Evolutionary conservation across 2,888 invertebrate species (phyloP), one percentile per base, ranked within the genome.

Genomic region (Eristalinus aeneus): DNA sequence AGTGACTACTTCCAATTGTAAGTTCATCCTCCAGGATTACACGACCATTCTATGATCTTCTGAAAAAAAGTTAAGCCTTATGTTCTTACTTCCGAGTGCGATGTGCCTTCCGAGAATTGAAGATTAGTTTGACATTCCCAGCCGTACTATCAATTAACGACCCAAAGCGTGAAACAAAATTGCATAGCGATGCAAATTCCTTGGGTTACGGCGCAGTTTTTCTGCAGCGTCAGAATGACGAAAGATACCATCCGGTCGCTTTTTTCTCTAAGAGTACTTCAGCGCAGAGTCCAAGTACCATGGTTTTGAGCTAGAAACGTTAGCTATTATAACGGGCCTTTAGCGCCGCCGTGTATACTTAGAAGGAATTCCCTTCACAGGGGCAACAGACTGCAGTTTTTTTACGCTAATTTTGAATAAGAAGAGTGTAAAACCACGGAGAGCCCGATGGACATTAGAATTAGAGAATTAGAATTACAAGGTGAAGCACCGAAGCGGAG

Each of bases 241-340:
- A 67, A 12, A 20, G 88, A 77, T 88, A 89, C 23, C 88, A 90
- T 64, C 90, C 90, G 6, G 79, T 90, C 20, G 88, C 83, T 36
- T 90, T 88, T 82, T 90, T 89, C 69, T 90, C 90, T 23, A 88
- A 89, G 69, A 74, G 89, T 71, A 89, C 89, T 0, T 83, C 89
- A 0, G 80, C 61, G 12, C 64, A 64, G 10, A 39, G 58, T 27
- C 58, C 58, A 90, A 88, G 68, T 90, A 88, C 75, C 89, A 90
- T 64, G 89, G 89, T 75, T 90, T 88, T 74, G 90, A 91, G 60
- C 77, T 90, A n/a, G 90, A 90, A 84, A 89, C 88, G 0, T 60
- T 90, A 23, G 88, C 89, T 1, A 88, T 90, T 8, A 77, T 90
- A 20, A 89, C 90, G 85, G 84, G 90, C 0, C 54, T 90, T 23